Evolutionary conservation across 2,113 vertebrate genomes (phyloP), one percentile per base, ranked within the genome.

Genomic region (Dipodomys ordii): DNA sequence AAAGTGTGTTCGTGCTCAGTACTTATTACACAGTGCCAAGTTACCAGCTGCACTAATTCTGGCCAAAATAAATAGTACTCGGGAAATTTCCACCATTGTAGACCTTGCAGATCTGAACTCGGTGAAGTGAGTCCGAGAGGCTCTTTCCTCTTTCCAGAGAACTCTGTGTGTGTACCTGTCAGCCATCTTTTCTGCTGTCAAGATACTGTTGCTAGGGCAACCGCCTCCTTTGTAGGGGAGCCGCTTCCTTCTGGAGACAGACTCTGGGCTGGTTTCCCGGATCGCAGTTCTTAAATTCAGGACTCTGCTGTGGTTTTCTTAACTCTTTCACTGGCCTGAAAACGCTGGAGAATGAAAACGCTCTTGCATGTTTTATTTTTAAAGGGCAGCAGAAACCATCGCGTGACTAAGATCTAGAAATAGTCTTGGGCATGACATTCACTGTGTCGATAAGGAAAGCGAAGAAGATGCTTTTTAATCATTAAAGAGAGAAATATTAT

Each of bases 181-280:
- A 64, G 88, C 87, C 83, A 97, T 49, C n/a, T 92, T 97, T 98
- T 96, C 89, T 95, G 97, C 83, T 84, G 78, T 69, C 96, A 94
- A 57, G 88, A 73, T 95, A 53, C 90, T 67, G 97, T 98, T 98
- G 97, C 97, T 95, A 96, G 67, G 97, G 97, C 96, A 98, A 98
- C 97, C 77, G 97, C 57, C 28, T 96, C 91, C 91, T 97, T 96
- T 87, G 74, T 84, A 96, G 94, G 0, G 0, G 83, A 96, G 85
- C 69, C 96, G 53, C 53, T 94, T 76, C 94, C 82, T 97, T 87
- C 92, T 82, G 88, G 89, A 92, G 62, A 49, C 49, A 77, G 84
- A 93, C 88, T 95, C 92, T 92, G 96, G 97, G 96, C 95, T 49
- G 78, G 65, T 86, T 93, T 96, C 96, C 96, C 98, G 95, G 68